These are phyloP conservation scores for Mormyrus iriodes DNA, from an alignment of 2,113 vertebrate genomes.

Conservation along the genomic window DNA sequence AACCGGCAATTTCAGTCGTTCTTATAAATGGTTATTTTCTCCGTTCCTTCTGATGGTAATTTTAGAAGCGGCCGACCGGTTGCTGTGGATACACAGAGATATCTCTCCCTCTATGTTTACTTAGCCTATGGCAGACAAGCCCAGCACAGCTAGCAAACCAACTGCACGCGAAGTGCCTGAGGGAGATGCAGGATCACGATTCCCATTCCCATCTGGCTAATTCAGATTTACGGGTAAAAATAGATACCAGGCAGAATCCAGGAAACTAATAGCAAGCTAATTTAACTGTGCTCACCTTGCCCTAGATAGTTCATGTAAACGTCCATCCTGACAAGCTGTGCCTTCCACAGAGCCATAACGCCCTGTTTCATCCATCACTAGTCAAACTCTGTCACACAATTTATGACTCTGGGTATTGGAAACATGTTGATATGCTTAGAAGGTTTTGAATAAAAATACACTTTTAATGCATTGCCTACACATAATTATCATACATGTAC, in stretches of 20 bases:
- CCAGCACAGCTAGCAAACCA: not conserved
- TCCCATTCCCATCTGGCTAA: not conserved
- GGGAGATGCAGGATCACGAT: not conserved
- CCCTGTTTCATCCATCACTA: not conserved
- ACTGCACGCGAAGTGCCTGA: not conserved
- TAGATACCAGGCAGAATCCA: not conserved
- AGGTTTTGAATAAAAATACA: not conserved
- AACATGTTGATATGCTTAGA: not conserved
- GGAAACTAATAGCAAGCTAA: not conserved
- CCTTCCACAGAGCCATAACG: not conserved
- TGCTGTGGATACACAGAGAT: constrained; percentile 10
- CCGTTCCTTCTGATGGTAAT: not conserved
- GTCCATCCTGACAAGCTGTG: not conserved
- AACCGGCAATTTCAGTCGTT: not conserved
- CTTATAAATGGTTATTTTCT: not conserved
- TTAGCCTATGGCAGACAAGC: not conserved
- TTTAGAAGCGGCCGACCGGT: not conserved
- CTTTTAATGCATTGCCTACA: not conserved
- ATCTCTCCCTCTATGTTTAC: not conserved
- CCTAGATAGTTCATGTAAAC: not conserved
- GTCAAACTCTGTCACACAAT: not conserved
- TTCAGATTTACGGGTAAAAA: not conserved
- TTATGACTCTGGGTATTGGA: not conserved
- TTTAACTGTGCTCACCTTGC: not conserved
- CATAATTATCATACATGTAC: not conserved